phyloP scores from a whole-genome alignment of 92 coral and sea anemone genomes.

The Galaxea fascicularis region DNA sequence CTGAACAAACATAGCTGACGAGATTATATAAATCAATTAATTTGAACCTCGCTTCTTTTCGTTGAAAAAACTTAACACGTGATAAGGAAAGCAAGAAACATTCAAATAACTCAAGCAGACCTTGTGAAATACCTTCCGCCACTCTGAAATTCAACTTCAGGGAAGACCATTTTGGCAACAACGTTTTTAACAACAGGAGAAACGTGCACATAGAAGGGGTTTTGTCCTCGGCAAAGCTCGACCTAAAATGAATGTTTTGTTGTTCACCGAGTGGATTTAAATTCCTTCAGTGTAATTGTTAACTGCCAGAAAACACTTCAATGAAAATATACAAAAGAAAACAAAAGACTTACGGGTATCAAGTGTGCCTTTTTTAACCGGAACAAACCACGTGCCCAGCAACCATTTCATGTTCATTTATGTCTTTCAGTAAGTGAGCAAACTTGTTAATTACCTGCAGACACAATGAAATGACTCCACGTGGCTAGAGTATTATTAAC shows the following conservation, averaged over 20 bases:
- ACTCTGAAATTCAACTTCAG: conserved; percentile 42
- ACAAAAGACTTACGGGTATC: conserved; percentile 13
- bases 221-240: neutral
- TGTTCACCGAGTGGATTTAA: neutral
- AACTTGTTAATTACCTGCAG: neutral
- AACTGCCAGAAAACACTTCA: conserved; percentile 10
- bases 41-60: too few species aligned
- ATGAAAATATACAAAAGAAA: conserved; percentile 9
- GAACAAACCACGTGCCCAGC: conserved; percentile 39
- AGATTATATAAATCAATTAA: neutral
- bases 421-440: neutral
- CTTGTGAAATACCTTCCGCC: conserved; percentile 5
- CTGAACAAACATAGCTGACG: neutral
- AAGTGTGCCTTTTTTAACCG: conserved; percentile 37
- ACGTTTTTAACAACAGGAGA: neutral
- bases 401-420: conserved; percentile 22
- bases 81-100: neutral
- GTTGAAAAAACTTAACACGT: too few species aligned
- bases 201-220: neutral
- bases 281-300: conserved; percentile 41
- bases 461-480: conserved; percentile 16
- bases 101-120: neutral
- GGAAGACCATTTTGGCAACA: conserved; percentile 18
- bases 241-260: neutral
- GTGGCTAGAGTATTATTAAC: neutral